phyloP scores from a whole-genome alignment of 1,140 invertebrate genomes.

The Dolichoris vasculosae region DNA sequence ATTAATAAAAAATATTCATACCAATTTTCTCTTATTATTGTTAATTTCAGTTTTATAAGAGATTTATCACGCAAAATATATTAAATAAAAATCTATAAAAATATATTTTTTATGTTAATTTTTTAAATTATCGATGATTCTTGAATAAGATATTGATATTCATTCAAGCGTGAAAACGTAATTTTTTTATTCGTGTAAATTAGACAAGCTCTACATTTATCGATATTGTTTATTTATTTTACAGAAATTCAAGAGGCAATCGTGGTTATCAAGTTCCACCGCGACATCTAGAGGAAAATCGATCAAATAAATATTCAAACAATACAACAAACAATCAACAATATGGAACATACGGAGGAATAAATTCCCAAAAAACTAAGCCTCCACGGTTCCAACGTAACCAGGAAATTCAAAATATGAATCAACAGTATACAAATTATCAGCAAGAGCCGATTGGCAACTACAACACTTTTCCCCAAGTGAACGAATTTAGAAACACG shows the following conservation, averaged over 20 bases:
- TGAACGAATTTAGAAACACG: slow-evolving; percentile 58
- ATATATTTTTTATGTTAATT: no score
- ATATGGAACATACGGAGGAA: slow-evolving; percentile 58
- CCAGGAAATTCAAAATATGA: slow-evolving; percentile 60
- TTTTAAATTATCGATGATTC: no score
- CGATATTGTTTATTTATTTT: slow-evolving; percentile 33
- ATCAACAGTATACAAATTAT: slow-evolving; percentile 51
- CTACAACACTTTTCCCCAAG: slow-evolving; percentile 56
- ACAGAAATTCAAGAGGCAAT: slow-evolving; percentile 59
- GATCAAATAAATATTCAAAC: slow-evolving; percentile 60
- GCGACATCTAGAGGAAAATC: slow-evolving; percentile 63
- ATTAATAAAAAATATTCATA: no score
- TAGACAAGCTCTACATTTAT: not conserved
- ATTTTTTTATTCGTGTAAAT: no score
- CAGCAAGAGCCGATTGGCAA: slow-evolving; percentile 53
- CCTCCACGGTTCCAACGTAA: slow-evolving; percentile 71
- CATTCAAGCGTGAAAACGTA: no score
- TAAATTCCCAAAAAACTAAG: slow-evolving; percentile 62
- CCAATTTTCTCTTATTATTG: no score
- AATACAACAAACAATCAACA: slow-evolving; percentile 52
- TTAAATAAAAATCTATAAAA: no score
- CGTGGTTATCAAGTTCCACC: slow-evolving; percentile 66
- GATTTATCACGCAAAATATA: no score
- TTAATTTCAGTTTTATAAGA: no score
- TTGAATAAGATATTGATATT: no score